Base-by-base conservation (phyloP, 2,888 invertebrate species). In the Drosophila robusta region DNA sequence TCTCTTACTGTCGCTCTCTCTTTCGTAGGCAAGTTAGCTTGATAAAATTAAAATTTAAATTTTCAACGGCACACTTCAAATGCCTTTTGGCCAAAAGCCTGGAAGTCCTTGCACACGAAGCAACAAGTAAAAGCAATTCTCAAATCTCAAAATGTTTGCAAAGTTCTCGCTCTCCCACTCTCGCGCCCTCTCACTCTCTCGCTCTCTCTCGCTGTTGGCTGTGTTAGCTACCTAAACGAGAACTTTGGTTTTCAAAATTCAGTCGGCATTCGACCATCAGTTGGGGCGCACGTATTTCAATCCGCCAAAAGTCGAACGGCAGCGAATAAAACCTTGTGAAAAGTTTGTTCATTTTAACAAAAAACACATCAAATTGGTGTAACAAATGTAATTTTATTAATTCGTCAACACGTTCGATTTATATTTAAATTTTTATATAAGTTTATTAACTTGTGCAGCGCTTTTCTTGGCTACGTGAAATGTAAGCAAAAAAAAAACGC, bases 231-330 rank as follows among this genome's bases (percentile, higher is more conserved):
- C 80, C 84, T 71, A 83, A 81, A 73, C 81, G 85, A 83, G 83
- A 83, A 84, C 84, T 83, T 83, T 83, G 84, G 83, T 76, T 86
- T 86, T 81, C 75, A 83, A 86, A 86, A 80, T 80, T 86, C 84
- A 85, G 85, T 86, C 84, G 83, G 84, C 80, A 72, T 79, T 85
- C 87, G 86, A 86, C 87, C 83, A 79, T 80, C 87, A 87, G 80
- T 72, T 79, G 87, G 58, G 73, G 68, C 83, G 75, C 77, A 81
- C 78, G 85, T 75, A 65, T 66, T 57, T 68, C 69, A 50, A 63
- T 55, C 39, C 46, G 72, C 49, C 56, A 61, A 36, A 50, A 55
- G 55, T 70, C 61, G 50, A 18, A 39, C 26, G 34, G 32, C 51
- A 54, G 46, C 11, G 41, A 11, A n/a, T 32, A 42, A 42, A 34